Conservation (phyloP, 2,113 vertebrate species). For the Diglossa brunneiventris region DNA sequence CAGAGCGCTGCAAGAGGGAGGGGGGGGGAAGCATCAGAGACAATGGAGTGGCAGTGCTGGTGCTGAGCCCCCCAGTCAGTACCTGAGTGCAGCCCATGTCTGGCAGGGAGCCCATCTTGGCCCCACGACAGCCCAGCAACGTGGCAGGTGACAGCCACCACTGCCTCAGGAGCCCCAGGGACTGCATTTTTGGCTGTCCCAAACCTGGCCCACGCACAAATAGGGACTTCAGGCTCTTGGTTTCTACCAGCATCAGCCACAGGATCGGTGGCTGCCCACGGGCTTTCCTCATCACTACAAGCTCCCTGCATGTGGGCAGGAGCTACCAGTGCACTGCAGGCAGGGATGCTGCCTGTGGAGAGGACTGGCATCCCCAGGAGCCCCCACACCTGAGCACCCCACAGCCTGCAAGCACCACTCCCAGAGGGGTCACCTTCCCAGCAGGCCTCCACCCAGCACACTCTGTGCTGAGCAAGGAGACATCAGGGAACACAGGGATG, state of each 20-base stretch:
- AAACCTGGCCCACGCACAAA: background rate
- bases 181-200: background rate
- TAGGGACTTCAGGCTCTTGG: background rate
- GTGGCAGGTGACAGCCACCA: background rate
- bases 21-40: background rate
- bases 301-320: background rate
- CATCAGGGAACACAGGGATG: background rate
- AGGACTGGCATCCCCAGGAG: background rate
- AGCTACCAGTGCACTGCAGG: fast-evolving
- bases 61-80: fast-evolving
- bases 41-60: background rate
- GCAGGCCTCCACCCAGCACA: fast-evolving
- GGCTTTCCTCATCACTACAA: background rate
- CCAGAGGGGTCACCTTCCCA: background rate
- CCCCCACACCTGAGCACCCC: background rate
- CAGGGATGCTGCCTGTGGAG: background rate
- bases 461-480: background rate
- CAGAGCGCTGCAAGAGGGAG: conserved; percentile 80
- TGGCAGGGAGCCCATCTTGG: background rate
- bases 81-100: background rate
- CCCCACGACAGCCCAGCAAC: fast-evolving
- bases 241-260: background rate
- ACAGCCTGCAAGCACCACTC: background rate
- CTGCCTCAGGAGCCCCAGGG: background rate
- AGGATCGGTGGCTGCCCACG: background rate